Evolutionary conservation across 53 echinoderm and acorn worm genomes (phyloP), one percentile per base, ranked within the genome.

Genomic region (Astropecten irregularis): DNA sequence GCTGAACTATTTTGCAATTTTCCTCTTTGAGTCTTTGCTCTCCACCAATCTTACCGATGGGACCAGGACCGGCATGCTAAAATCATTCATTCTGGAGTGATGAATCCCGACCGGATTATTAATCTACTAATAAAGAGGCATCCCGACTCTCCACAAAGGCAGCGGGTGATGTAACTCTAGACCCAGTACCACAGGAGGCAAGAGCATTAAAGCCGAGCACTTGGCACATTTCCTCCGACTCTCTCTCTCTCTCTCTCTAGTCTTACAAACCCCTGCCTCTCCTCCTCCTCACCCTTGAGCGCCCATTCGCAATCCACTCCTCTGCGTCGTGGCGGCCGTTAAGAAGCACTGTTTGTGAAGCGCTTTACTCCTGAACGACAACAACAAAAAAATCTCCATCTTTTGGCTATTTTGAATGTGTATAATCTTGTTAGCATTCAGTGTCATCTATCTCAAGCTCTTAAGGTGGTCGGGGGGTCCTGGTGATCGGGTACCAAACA

Each of bases 331-430:
- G 37, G 65, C 9, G 18, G 4, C 18, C n/a, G 54, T n/a, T n/a
- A n/a, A n/a, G n/a, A n/a, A n/a, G 8, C 9, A 15, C 65, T 38
- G 38, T 38, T 65, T 21, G 21, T 16, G 36, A 38, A 65, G 25
- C 7, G 62, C 36, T 37, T 46, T 35, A 27, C 40, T 20, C 40
- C 2, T 34, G 19, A 13, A 29, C 31, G n/a, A 30, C 23, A 34
- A 32, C 16, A 15, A 16, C 7, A 19, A 28, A 52, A 34, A 2
- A n/a, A 71, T 30, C 49, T 31, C 31, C 36, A 73, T 55, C 53
- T 73, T 55, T 55, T 73, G 53, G 51, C 54, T 23, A 73, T 73
- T 50, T 73, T 39, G 57, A 76, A 76, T 76, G 76, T 56, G 57
- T 57, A 57, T 76, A 76, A 76, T 57, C 58, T 42, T 14, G 55